Evolutionary conservation across 1,140 invertebrate species (phyloP).

Genomic region (Pseudachorutes palmiensis): DNA sequence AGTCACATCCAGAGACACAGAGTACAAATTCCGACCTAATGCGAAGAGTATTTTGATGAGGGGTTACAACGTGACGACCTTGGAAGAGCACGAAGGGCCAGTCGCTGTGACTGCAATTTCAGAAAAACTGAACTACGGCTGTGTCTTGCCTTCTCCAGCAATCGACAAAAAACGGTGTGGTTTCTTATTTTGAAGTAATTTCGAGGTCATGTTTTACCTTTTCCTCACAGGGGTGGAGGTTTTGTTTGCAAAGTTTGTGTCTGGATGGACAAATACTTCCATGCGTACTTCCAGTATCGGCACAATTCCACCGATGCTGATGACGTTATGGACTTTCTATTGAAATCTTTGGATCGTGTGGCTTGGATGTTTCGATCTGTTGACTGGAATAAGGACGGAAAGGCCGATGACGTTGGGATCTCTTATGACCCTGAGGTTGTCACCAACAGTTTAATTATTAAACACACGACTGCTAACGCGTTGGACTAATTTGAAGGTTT

Average conservation of each 20-base stretch:
- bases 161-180: constrained; percentile 14
- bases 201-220: constrained; percentile 6
- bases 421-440: constrained; percentile 23
- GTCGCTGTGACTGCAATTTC: constrained; percentile 30
- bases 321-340: constrained; percentile 6
- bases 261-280: constrained; percentile 17
- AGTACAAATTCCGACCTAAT: constrained; percentile 31
- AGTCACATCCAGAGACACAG: neutral
- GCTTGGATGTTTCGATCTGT: constrained; percentile 36
- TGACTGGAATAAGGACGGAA: constrained; percentile 28
- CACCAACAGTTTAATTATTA: neutral
- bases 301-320: neutral
- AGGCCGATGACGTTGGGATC: constrained; percentile 32
- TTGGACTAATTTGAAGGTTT: neutral
- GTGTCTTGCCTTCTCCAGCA: constrained; percentile 30
- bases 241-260: constrained; percentile 36
- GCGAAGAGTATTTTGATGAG: constrained; percentile 22
- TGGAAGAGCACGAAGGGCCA: constrained; percentile 30
- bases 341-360: constrained; percentile 23
- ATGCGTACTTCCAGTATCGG: constrained; percentile 10
- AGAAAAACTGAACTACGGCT: constrained; percentile 14
- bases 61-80: constrained; percentile 19
- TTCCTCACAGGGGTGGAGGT: constrained; percentile 26
- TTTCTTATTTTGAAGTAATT: constrained; percentile 18
- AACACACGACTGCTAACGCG: too few relatives aligned